phyloP scores from a whole-genome alignment of 2,888 invertebrate species.

The Nasonia oneida region DNA sequence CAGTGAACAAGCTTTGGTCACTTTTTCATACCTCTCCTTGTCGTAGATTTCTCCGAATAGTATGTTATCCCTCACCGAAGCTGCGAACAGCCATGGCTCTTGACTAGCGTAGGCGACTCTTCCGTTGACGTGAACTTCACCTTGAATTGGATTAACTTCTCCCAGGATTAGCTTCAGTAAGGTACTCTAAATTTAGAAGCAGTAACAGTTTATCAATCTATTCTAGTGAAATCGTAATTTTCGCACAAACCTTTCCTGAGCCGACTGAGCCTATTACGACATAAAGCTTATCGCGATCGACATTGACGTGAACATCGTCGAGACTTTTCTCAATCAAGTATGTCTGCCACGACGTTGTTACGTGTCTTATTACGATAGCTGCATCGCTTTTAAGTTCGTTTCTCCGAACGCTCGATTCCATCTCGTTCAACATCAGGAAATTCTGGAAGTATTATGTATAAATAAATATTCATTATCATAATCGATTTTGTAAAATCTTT shows the following conservation, averaged over 20 bases:
- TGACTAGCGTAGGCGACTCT: slow-evolving; percentile 87
- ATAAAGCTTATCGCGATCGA: slow-evolving; percentile 81
- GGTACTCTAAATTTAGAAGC: slow-evolving; percentile 78
- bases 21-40: slow-evolving; percentile 80
- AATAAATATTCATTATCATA: neutral
- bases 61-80: slow-evolving; percentile 88
- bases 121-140: slow-evolving; percentile 84
- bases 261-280: slow-evolving; percentile 95
- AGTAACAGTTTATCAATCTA: neutral
- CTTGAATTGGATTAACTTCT: slow-evolving; percentile 85
- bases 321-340: slow-evolving; percentile 75
- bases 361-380: slow-evolving; percentile 78
- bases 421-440: slow-evolving; percentile 82
- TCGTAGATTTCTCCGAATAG: slow-evolving; percentile 86
- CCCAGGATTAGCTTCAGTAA: slow-evolving; percentile 86
- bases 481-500: slow-evolving; percentile 38
- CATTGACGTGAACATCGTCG: slow-evolving; percentile 79
- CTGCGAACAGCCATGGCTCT: slow-evolving; percentile 89
- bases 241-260: slow-evolving; percentile 85
- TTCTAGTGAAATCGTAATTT: neutral
- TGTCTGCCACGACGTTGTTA: slow-evolving; percentile 79
- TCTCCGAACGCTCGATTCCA: slow-evolving; percentile 64
- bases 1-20: slow-evolving; percentile 84
- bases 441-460: slow-evolving; percentile 70
- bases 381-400: slow-evolving; percentile 67